A percentile compares a stretch with the other conserved stretches of the same genome.
Evolutionary conservation across 2,113 vertebrate genomes (phyloP).

Genomic region (Labeo rohita): DNA sequence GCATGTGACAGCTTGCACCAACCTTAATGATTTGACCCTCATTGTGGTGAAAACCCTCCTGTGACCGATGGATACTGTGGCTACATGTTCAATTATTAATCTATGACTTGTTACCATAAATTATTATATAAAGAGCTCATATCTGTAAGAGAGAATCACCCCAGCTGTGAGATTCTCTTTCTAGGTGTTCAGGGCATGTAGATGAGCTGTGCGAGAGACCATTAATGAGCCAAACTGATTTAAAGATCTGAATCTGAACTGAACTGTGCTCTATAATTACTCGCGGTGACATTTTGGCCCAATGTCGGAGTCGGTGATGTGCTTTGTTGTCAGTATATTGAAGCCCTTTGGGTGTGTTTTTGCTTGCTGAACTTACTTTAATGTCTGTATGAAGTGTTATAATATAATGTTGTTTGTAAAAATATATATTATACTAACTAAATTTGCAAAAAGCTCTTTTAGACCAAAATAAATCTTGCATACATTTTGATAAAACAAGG

Average conservation of each 20-base stretch:
- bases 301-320: neutral
- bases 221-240: slow-evolving; percentile 35
- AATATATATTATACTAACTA: neutral
- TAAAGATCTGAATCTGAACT: slow-evolving; percentile 6
- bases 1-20: neutral
- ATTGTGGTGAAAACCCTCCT: neutral
- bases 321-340: neutral
- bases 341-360: neutral
- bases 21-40: neutral
- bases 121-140: neutral
- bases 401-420: neutral
- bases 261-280: slow-evolving; percentile 13
- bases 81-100: slow-evolving; percentile 11
- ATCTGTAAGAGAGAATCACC: neutral
- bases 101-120: neutral
- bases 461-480: neutral
- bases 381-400: neutral
- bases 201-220: neutral
- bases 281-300: slow-evolving; percentile 22
- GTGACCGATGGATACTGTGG: neutral
- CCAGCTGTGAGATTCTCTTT: neutral
- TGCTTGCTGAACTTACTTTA: neutral
- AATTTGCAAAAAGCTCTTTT: neutral
- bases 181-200: neutral
- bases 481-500: neutral